Base-by-base conservation (phyloP, 2,888 invertebrate genomes). In the Caenorhabditis sp. region DNA sequence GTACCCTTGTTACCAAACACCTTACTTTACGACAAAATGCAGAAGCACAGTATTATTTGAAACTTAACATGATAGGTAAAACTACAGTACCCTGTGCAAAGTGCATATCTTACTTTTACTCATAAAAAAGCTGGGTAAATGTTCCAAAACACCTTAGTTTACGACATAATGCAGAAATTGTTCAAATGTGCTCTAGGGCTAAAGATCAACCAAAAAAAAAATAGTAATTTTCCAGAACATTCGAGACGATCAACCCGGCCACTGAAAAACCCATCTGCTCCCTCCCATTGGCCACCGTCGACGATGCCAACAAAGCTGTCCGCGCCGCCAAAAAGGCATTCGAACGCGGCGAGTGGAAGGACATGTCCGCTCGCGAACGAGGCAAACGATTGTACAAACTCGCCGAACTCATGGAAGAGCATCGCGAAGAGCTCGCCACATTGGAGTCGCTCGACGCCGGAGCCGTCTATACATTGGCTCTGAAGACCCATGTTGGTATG, bases 401-500 rank as follows among this genome's bases (percentile, higher is more conserved):
- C 80, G 97, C 97, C 0, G 95, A 97, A 87, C 89, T 97, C 72
- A 95, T 97, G 95, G 95, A 96, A 76, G 90, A 93, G 84, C 93
- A 95, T 88, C 94, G 94, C 63, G 95, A 96, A 88, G 96, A 97
- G 87, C 89, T 97, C 80, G 97, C 97, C 0, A 96, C 95, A 0
- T 92, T 97, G 25, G 97, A 97, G 88, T 92, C 93, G 0, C 91
- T 96, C 0, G 97, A 97, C 89, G 95, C 95, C 0, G 97, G 97
- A 0, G 97, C 97, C 0, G 97, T 97, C 0, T 97, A 97, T 89
- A 97, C 97, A 0, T 90, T 97, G 58, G 97, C 97, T 0, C 89
- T 97, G 20, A 97, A 97, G 88, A 97, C 97, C 0, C 97, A 97
- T 89, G 91, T 97, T 5, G 97, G 97, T 65, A 97, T 97, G 97